Base-by-base conservation (phyloP, 2,797 vertebrate species). In the Clarias platycephalus region DNA sequence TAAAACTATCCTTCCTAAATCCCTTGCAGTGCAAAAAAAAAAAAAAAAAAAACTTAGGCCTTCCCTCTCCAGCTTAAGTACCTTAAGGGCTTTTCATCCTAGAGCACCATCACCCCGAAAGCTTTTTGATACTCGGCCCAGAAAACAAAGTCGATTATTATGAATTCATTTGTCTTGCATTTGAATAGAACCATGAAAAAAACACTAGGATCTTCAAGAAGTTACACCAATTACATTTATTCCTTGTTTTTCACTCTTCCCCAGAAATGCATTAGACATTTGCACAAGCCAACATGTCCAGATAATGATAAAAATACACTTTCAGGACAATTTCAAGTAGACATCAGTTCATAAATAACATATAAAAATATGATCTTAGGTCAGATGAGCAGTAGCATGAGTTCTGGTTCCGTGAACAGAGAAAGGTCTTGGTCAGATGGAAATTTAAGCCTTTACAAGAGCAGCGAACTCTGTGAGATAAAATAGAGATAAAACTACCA, bases 201-300 rank as follows among this genome's bases (percentile, higher is more conserved):
- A 83, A 89, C 71, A 91, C 70, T 80, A 49, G 75, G 28, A 7
- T 62, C 49, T 31, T 81, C 86, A 86, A 85, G 64, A 81, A 70
- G 89, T 93, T 94, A 95, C 90, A 95, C 92, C 94, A 95, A 93
- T 94, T 94, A 93, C 92, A 92, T 96, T 95, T 96, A 95, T 95
- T 96, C 92, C 92, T 94, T 91, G 94, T 93, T 94, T 93, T 94
- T 94, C 95, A 95, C 95, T 95, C 94, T 91, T 93, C 92, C 94
- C 94, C 93, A 92, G 91, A 93, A 91, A 92, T 94, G 93, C 93
- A 94, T 89, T 89, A 89, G 92, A 95, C 92, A 94, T 90, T 91
- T 93, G 93, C 93, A 94, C 93, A 93, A 91, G 89, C 91, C 90
- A 90, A 92, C 93, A 93, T 91, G 94, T 85, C 81, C 89, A 87